phyloP scores from a whole-genome alignment of 2,888 invertebrate species.

The Drosophila subquinaria region DNA sequence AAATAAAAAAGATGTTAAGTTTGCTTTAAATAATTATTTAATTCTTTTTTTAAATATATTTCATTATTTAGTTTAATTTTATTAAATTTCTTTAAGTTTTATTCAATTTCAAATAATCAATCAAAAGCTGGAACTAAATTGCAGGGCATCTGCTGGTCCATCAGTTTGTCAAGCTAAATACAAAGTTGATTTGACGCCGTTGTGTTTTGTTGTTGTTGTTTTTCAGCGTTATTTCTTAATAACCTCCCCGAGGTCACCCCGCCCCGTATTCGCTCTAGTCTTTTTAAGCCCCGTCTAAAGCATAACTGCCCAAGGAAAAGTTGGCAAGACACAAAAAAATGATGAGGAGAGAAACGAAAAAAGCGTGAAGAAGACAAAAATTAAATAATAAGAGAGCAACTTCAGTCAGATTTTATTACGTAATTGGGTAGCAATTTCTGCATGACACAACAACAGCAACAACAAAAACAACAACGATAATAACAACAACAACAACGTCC shows the following conservation, averaged over 20 bases:
- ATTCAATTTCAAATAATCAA: not conserved
- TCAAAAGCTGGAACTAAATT: not conserved
- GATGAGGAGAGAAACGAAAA: conserved; percentile 6
- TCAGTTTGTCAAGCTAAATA: conserved; percentile 34
- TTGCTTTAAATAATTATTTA: too few species aligned
- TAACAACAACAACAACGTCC: conserved; percentile 44
- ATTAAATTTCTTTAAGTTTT: too few species aligned
- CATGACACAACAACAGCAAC: conserved; percentile 55
- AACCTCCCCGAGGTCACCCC: not conserved
- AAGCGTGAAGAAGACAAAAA: conserved; percentile 65
- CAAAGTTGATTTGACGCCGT: conserved; percentile 76
- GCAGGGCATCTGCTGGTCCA: conserved; percentile 20
- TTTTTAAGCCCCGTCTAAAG: conserved; percentile 1
- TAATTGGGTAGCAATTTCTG: conserved; percentile 80
- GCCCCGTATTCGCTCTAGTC: not conserved
- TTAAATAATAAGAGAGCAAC: conserved; percentile 80
- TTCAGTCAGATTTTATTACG: conserved; percentile 80
- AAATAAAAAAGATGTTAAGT: too few species aligned
- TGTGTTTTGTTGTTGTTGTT: conserved; percentile 60
- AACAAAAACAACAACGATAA: conserved; percentile 15
- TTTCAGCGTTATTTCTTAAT: conserved; percentile 75
- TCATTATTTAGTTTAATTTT: too few species aligned
- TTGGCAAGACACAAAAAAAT: conserved; percentile 12
- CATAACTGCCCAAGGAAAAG: conserved; percentile 24
- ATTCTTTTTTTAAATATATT: too few species aligned